Conservation (phyloP, 2,797 vertebrate species). For the Protonibea diacanthus region DNA sequence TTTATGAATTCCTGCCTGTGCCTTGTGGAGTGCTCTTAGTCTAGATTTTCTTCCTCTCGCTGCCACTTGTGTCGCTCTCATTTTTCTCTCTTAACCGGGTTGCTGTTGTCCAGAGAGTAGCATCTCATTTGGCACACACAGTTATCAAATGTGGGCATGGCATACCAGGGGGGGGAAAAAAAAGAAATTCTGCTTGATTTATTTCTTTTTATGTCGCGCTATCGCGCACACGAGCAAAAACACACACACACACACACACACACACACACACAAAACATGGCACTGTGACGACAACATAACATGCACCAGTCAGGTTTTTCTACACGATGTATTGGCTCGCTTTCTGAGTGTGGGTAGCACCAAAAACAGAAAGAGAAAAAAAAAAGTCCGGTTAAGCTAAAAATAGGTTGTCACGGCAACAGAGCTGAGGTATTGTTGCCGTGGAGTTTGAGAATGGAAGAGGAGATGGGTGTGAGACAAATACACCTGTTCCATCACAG, state of each 20-base stretch:
- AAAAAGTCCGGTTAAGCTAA: constrained; percentile 68
- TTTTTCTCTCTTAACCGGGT: constrained; percentile 12
- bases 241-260: too few species aligned
- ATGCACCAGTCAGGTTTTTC: constrained; percentile 41
- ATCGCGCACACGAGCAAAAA: neutral
- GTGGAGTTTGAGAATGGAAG: constrained; percentile 72
- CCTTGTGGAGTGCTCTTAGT: constrained; percentile 6
- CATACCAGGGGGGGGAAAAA: constrained; percentile 1
- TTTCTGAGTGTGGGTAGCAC: constrained; percentile 49
- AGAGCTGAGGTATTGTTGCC: constrained; percentile 76
- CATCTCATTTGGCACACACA: neutral
- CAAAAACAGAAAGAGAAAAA: constrained; percentile 56
- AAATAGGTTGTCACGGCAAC: constrained; percentile 87
- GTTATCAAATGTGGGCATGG: neutral
- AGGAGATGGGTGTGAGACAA: constrained; percentile 51
- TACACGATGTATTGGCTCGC: constrained; percentile 46
- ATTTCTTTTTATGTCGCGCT: neutral
- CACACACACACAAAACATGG: neutral
- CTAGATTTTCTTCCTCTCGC: constrained; percentile 1
- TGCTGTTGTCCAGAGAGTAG: constrained; percentile 23
- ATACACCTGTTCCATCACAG: constrained; percentile 54
- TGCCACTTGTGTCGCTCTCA: constrained; percentile 8
- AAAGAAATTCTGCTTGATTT: neutral
- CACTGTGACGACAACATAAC: neutral
- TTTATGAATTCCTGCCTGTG: constrained; percentile 22